Evolutionary conservation across 1,140 invertebrate genomes (phyloP).

Genomic region (Samia ricini): DNA sequence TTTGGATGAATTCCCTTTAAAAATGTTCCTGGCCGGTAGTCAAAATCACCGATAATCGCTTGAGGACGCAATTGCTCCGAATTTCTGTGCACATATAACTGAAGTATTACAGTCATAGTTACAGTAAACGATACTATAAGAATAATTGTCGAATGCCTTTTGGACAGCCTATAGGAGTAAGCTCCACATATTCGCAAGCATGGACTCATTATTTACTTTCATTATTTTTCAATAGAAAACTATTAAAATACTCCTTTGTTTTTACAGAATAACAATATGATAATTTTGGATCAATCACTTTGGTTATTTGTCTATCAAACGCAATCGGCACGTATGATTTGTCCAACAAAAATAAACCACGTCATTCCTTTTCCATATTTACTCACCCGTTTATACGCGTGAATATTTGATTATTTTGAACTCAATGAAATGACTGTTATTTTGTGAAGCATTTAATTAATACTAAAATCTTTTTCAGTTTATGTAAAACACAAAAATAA

Average conservation of each 20-base stretch:
- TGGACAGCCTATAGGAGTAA: constrained; percentile 54
- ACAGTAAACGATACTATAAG: constrained; percentile 47
- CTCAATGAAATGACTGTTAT: background rate
- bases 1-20: constrained; percentile 72
- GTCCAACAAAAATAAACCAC: background rate
- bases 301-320: background rate
- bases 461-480: background rate
- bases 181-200: constrained; percentile 61
- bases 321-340: background rate
- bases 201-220: constrained; percentile 59
- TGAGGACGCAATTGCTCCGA: constrained; percentile 31
- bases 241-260: background rate
- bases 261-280: background rate
- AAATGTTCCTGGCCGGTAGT: constrained; percentile 75
- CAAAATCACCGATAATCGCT: constrained; percentile 53
- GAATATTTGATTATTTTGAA: background rate
- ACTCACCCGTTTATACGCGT: background rate
- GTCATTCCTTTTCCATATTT: background rate
- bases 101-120: constrained; percentile 48
- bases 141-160: constrained; percentile 52
- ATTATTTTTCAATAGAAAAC: constrained; percentile 32
- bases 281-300: background rate
- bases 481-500: background rate
- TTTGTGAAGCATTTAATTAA: background rate
- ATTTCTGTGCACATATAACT: constrained; percentile 52